Conservation (phyloP, 2,113 vertebrate genomes). For the Cygnus atratus region DNA sequence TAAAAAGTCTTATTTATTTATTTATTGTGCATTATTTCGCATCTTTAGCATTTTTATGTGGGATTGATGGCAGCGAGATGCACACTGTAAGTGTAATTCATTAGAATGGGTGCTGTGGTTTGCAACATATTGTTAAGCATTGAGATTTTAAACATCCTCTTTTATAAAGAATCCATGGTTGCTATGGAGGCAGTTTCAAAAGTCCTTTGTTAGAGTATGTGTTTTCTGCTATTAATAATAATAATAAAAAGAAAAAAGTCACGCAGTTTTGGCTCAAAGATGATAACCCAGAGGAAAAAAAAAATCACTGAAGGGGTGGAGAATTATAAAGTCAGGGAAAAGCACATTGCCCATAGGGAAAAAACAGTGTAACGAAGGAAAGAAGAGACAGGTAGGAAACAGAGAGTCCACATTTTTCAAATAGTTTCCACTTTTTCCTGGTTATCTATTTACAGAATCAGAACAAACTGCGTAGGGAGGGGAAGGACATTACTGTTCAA, state of each 20-base stretch:
- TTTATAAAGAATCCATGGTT: slow-evolving; percentile 49
- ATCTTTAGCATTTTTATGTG: not conserved
- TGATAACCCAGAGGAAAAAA: not conserved
- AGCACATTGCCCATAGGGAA: not conserved
- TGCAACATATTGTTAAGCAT: slow-evolving; percentile 14
- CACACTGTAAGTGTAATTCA: not conserved
- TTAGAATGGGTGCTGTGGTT: not conserved
- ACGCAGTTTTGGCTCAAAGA: slow-evolving; percentile 25
- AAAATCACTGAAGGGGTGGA: not conserved
- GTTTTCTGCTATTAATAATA: slow-evolving; percentile 3
- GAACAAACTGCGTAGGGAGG: not conserved
- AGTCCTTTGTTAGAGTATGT: slow-evolving; percentile 48
- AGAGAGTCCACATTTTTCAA: not conserved
- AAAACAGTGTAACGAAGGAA: not conserved
- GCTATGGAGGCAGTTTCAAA: slow-evolving; percentile 56
- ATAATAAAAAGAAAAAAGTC: not conserved
- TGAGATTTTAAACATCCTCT: slow-evolving; percentile 26
- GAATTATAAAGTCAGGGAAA: not conserved
- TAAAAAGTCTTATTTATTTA: not conserved
- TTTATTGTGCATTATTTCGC: not conserved
- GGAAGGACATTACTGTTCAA: not conserved
- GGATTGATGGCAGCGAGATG: not conserved
- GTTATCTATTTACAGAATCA: not conserved
- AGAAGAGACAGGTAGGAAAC: not conserved
- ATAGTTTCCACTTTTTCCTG: not conserved